phyloP scores from a whole-genome alignment of 2,797 vertebrate species.

The Loriculus beryllinus region DNA sequence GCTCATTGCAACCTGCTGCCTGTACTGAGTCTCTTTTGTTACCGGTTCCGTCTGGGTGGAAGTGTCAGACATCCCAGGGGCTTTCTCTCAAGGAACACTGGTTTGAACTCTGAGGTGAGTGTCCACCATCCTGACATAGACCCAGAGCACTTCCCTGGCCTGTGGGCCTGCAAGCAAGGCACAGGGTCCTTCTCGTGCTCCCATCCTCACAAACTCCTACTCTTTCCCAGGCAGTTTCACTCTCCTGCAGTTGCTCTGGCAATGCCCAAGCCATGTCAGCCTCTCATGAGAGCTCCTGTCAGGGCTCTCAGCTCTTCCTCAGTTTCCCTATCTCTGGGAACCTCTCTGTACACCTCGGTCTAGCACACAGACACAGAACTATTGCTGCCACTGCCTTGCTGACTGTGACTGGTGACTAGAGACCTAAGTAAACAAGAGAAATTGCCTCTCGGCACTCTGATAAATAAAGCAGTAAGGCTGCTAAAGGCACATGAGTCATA shows the following conservation, averaged over 20 bases:
- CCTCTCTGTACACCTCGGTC: not conserved
- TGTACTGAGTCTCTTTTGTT: not conserved
- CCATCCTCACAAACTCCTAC: not conserved
- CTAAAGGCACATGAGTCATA: slow-evolving; percentile 59
- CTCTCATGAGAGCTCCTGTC: not conserved
- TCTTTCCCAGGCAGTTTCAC: not conserved
- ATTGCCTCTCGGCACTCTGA: slow-evolving; percentile 10
- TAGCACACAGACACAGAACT: not conserved
- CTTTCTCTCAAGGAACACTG: not conserved
- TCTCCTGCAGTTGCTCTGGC: not conserved
- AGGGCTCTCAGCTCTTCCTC: not conserved
- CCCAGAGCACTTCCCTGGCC: not conserved
- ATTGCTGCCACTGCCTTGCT: not conserved
- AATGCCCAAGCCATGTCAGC: not conserved
- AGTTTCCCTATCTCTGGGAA: not conserved
- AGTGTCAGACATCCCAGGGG: not conserved
- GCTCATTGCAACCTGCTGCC: not conserved
- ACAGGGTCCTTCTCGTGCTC: not conserved
- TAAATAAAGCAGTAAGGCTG: slow-evolving; percentile 23
- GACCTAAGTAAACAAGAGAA: slow-evolving; percentile 26
- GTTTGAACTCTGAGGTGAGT: not conserved
- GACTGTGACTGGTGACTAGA: not conserved
- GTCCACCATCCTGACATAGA: not conserved
- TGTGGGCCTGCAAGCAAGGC: not conserved
- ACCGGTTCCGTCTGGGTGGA: not conserved